phyloP scores from a whole-genome alignment of 2,113 vertebrate species.

The Pangasianodon gigas region DNA sequence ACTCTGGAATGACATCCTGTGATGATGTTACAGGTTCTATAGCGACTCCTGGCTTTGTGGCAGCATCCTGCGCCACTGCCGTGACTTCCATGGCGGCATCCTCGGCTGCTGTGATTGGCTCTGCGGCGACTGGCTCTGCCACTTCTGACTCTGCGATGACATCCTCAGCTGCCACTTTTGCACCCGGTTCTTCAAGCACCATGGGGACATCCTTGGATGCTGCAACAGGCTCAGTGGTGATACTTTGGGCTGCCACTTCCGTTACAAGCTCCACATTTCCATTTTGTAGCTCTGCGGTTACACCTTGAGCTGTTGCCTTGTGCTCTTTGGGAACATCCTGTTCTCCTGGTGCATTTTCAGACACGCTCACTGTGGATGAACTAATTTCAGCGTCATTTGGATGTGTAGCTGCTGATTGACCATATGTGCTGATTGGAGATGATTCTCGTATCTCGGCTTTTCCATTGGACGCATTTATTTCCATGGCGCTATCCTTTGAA shows the following conservation, averaged over 20 bases:
- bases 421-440: background rate
- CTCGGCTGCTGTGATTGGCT: background rate
- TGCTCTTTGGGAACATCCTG: slow-evolving; percentile 3
- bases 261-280: background rate
- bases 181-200: background rate
- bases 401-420: background rate
- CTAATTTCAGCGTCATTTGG: background rate
- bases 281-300: slow-evolving; percentile 6
- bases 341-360: background rate
- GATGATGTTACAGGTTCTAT: background rate
- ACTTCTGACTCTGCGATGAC: background rate
- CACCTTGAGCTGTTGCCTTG: background rate
- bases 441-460: background rate
- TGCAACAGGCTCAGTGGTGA: background rate
- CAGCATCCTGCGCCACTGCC: background rate
- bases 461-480: slow-evolving; percentile 33
- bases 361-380: background rate
- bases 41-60: background rate
- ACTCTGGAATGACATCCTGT: background rate
- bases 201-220: background rate
- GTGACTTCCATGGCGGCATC: background rate
- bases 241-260: background rate
- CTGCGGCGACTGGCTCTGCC: background rate
- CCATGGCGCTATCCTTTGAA: slow-evolving; percentile 15
- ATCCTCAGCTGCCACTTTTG: background rate